Conservation (phyloP, 2,113 vertebrate genomes). For the Malurus elegans region DNA sequence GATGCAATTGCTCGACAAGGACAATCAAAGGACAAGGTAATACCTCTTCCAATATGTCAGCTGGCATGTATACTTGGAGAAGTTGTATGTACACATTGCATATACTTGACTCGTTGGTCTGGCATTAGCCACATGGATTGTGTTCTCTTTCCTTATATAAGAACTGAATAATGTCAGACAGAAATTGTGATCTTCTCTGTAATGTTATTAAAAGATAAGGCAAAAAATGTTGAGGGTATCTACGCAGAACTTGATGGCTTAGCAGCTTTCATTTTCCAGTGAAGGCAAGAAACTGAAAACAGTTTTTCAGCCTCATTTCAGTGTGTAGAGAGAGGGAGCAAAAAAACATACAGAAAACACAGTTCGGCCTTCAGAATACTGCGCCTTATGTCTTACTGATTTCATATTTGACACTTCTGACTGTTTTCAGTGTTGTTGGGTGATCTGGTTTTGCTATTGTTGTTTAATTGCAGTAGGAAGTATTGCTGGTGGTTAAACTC, state of each 20-base stretch:
- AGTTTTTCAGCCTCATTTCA: background rate
- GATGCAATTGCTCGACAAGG: constrained; percentile 95
- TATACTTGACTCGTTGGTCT: background rate
- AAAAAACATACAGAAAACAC: background rate
- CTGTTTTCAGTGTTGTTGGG: background rate
- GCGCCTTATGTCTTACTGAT: background rate
- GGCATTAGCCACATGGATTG: background rate
- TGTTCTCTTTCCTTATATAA: background rate
- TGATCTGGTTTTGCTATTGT: background rate
- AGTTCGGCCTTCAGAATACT: background rate
- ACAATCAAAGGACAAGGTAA: constrained; percentile 95
- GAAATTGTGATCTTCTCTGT: background rate
- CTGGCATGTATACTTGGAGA: background rate
- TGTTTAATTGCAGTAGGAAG: background rate
- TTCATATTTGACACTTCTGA: background rate
- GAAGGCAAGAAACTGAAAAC: background rate
- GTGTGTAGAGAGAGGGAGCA: no score
- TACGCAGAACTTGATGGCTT: background rate
- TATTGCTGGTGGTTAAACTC: background rate
- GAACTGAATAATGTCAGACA: background rate
- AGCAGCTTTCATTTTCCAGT: background rate
- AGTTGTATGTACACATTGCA: background rate
- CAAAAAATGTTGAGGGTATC: background rate
- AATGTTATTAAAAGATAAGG: background rate
- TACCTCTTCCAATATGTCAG: background rate